phyloP scores from a whole-genome alignment of 2,888 invertebrate species.

The Habroteleia sp. region DNA sequence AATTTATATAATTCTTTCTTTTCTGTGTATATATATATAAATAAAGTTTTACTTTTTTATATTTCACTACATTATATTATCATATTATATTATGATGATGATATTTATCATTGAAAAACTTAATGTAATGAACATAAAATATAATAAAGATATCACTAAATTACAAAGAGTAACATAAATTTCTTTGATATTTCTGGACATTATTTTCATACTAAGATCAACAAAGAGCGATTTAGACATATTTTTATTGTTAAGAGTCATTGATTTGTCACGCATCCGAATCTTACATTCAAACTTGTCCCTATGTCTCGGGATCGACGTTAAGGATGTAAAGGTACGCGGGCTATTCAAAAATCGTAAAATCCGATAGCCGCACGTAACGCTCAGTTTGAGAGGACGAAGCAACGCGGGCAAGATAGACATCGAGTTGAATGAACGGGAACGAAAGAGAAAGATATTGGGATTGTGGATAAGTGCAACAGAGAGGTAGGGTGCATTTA shows the following conservation, averaged over 20 bases:
- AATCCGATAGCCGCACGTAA: conserved; percentile 74
- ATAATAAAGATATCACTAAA: conserved; percentile 30
- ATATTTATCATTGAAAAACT: conserved; percentile 13
- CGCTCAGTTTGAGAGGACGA: conserved; percentile 49
- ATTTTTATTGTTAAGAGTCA: conserved; percentile 51
- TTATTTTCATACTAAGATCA: conserved; percentile 27
- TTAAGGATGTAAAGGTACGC: conserved; percentile 53
- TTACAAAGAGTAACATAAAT: conserved; percentile 22
- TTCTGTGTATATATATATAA: no score
- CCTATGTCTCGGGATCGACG: conserved; percentile 39
- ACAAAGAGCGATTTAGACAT: conserved; percentile 38
- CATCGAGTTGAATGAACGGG: conserved; percentile 52
- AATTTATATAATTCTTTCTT: no score
- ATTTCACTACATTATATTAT: no score
- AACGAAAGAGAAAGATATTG: conserved; percentile 50
- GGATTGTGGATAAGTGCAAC: conserved; percentile 43
- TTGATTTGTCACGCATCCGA: conserved; percentile 57
- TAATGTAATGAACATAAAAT: conserved; percentile 25
- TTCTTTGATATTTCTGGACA: conserved; percentile 9
- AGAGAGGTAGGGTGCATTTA: conserved; percentile 68
- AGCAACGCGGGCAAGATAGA: conserved; percentile 63
- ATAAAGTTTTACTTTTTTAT: no score
- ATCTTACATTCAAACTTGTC: conserved; percentile 58
- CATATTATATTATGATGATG: no score
- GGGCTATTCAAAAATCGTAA: conserved; percentile 80